These are phyloP conservation scores for Melanocharis versteri DNA, from an alignment of 2,113 vertebrate species.

Conservation along the genomic window DNA sequence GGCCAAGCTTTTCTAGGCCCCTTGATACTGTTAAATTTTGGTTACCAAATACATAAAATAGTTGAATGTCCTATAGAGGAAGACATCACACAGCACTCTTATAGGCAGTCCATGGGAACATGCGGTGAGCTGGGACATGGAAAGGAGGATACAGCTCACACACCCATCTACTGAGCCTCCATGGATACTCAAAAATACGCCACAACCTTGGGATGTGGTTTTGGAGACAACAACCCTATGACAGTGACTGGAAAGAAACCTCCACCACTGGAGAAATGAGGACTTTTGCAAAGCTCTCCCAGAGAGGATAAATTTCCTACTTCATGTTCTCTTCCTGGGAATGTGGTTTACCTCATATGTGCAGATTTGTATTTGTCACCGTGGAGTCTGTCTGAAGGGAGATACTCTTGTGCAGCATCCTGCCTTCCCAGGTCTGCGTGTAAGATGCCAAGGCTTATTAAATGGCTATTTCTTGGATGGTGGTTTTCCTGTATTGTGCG, in stretches of 20 bases:
- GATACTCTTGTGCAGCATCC: background rate
- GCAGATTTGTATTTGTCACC: background rate
- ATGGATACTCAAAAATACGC: background rate
- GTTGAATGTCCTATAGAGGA: background rate
- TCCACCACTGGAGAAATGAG: background rate
- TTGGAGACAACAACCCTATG: background rate
- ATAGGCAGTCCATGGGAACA: background rate
- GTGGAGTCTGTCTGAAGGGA: background rate
- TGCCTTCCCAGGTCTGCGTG: background rate
- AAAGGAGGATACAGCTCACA: background rate
- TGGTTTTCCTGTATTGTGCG: constrained; percentile 23
- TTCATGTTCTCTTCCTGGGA: background rate
- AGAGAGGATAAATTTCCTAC: background rate
- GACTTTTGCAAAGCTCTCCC: background rate
- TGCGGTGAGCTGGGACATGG: background rate
- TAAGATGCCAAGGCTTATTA: constrained; percentile 1
- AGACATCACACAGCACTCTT: rapidly evolving
- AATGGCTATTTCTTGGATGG: constrained; percentile 31
- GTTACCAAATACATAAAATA: background rate
- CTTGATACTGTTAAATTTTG: background rate
- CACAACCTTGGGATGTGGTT: background rate
- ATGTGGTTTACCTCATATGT: background rate
- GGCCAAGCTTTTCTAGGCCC: background rate
- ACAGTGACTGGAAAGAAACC: background rate
- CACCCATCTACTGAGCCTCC: background rate